Evolutionary conservation across 1,140 invertebrate species (phyloP).

Genomic region (Condylostylus longicornis): DNA sequence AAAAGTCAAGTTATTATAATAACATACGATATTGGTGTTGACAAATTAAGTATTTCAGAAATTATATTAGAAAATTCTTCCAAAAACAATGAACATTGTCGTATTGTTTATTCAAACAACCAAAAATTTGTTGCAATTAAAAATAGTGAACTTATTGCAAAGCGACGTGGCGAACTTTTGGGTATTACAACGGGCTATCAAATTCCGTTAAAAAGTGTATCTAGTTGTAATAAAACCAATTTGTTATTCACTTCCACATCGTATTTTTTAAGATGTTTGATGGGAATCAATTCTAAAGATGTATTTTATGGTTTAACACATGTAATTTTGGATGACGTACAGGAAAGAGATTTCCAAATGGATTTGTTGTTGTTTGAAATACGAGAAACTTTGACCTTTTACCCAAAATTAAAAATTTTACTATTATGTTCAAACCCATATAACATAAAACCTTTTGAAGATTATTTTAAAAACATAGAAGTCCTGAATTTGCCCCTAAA

Average conservation of each 20-base stretch:
- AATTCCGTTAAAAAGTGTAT: slow-evolving; percentile 53
- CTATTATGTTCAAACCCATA: too few species aligned
- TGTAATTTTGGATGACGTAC: slow-evolving; percentile 81
- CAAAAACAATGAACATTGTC: too few species aligned
- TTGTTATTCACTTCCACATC: slow-evolving; percentile 18
- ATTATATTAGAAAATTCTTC: too few species aligned
- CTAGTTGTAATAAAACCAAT: slow-evolving; percentile 14
- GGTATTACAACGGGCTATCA: slow-evolving; percentile 87
- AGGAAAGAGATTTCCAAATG: slow-evolving; percentile 78
- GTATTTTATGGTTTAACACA: slow-evolving; percentile 53
- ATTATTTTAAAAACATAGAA: too few species aligned
- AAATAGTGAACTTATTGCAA: slow-evolving; percentile 35
- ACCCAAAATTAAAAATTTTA: slow-evolving; percentile 60
- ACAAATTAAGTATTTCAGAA: too few species aligned
- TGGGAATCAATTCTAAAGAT: slow-evolving; percentile 20
- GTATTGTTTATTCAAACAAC: too few species aligned
- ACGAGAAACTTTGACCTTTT: slow-evolving; percentile 53
- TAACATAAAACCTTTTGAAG: too few species aligned
- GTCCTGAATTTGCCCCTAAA: too few species aligned
- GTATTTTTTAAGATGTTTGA: slow-evolving; percentile 17
- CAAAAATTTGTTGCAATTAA: slow-evolving; percentile 15
- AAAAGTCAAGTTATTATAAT: too few species aligned
- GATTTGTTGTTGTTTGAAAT: slow-evolving; percentile 83
- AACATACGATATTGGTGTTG: too few species aligned
- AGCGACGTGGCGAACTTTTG: slow-evolving; percentile 72